phyloP scores from a whole-genome alignment of 2,113 vertebrate species.

The Dissostichus mawsoni region DNA sequence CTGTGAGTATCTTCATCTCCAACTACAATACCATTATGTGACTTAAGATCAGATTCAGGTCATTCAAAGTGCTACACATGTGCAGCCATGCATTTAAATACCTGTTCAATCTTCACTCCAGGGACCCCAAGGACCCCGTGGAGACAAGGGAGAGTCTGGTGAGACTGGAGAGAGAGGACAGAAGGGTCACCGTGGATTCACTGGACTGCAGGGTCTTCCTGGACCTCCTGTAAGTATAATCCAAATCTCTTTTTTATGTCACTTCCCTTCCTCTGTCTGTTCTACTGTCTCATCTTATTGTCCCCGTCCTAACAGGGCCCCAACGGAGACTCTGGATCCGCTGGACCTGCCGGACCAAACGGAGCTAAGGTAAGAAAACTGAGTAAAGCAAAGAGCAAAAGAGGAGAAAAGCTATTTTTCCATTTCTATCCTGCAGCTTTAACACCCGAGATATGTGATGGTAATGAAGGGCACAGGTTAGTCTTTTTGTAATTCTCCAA shows the following conservation, averaged over 20 bases:
- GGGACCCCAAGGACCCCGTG: conserved; percentile 97
- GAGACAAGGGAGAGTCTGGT: conserved; percentile 96
- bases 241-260: not conserved
- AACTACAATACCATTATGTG: not conserved
- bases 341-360: conserved; percentile 90
- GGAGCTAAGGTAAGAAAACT: conserved; percentile 88
- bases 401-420: conserved; percentile 24
- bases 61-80: not conserved
- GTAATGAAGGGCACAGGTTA: conserved; percentile 68
- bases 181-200: conserved; percentile 98
- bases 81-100: conserved; percentile 24
- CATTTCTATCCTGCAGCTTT: conserved; percentile 30
- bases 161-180: conserved; percentile 94
- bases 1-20: conserved; percentile 84
- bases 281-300: conserved; percentile 3
- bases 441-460: conserved; percentile 39
- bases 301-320: conserved; percentile 85
- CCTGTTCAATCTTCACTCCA: conserved; percentile 57
- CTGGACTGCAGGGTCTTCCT: conserved; percentile 96
- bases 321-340: conserved; percentile 91
- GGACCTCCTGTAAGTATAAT: conserved; percentile 92
- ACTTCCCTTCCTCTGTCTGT: not conserved
- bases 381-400: conserved; percentile 9
- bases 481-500: conserved; percentile 59
- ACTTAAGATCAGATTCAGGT: not conserved